Base-by-base conservation (phyloP, 2,113 vertebrate genomes). In the Channa maculata region DNA sequence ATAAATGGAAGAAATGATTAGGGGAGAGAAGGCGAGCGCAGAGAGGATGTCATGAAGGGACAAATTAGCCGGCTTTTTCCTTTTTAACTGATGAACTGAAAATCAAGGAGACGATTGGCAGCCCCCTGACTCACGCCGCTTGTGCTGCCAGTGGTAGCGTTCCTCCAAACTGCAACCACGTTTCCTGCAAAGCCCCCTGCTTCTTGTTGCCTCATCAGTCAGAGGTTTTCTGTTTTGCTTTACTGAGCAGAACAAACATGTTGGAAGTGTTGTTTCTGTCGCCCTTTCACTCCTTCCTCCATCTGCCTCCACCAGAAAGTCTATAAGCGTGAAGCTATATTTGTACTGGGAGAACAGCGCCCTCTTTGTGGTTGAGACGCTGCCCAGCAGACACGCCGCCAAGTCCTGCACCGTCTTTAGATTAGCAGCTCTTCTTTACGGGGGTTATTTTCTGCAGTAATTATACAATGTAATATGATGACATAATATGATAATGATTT, bases 181-280 rank as follows among this genome's bases (percentile, higher is more conserved):
- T 88, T 80, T 75, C 67, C 77, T 15, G 11, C 74, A 77, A 85
- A 50, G 58, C 51, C 61, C 34, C 46, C 63, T 7, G 13, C 68
- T 11, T 57, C 53, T 64, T 44, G 54, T 76, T 71, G 77, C 84
- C 39, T 82, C 79, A 59, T 85, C 87, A 79, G 74, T 88, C 73
- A 79, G 58, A 89, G 78, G 74, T 73, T 79, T 80, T 71, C 63
- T 82, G 84, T 77, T 88, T 85, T 48, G 71, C 67, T 83, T 85
- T 78, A 77, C 59, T 34, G 58, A 84, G 66, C 77, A 63, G 71
- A 79, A 74, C 58, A 73, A 82, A 78, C 79, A 80, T 63, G 75
- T 76, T 77, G 81, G 46, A 78, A 76, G 83, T 75, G 85, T 79
- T 81, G 77, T 75, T 75, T 83, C 72, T 68, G 79, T 70, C 58